Evolutionary conservation across 1,140 invertebrate species (phyloP).

Genomic region (Rhysida immarginata): DNA sequence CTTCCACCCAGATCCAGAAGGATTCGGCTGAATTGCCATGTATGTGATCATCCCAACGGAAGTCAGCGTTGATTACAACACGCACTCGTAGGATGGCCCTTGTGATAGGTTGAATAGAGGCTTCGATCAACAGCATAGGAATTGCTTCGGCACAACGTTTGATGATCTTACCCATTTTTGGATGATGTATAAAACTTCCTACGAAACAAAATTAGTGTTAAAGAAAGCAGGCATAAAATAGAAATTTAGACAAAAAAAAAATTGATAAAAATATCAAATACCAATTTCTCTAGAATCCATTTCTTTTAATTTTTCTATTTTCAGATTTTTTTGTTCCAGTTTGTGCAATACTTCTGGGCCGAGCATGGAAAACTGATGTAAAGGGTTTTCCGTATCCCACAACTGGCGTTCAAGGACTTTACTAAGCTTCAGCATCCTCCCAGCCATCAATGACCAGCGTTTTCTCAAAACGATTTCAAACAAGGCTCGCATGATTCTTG

Average conservation of each 20-base stretch:
- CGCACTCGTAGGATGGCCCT: constrained; percentile 75
- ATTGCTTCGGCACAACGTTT: constrained; percentile 75
- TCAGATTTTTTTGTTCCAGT: constrained; percentile 57
- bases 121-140: constrained; percentile 65
- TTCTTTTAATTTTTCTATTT: constrained; percentile 59
- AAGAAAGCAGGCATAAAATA: constrained; percentile 8
- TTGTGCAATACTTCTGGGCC: constrained; percentile 60
- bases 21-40: constrained; percentile 76
- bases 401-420: constrained; percentile 80
- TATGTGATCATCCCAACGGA: constrained; percentile 76
- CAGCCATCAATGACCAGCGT: constrained; percentile 77
- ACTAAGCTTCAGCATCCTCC: constrained; percentile 54
- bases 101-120: constrained; percentile 85
- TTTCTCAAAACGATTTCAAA: constrained; percentile 85
- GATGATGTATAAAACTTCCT: constrained; percentile 60
- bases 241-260: neutral
- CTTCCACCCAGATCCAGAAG: constrained; percentile 98
- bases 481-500: constrained; percentile 72
- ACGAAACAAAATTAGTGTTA: constrained; percentile 12
- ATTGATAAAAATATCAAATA: constrained; percentile 23
- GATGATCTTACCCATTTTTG: constrained; percentile 53
- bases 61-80: constrained; percentile 63
- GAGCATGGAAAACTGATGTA: constrained; percentile 73
- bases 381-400: constrained; percentile 73
- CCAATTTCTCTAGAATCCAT: constrained; percentile 77